A percentile compares a stretch with the other conserved stretches of the same genome.
Evolutionary conservation across 2,797 vertebrate genomes (phyloP).

Genomic region (Rhadinocentrus ornatus): DNA sequence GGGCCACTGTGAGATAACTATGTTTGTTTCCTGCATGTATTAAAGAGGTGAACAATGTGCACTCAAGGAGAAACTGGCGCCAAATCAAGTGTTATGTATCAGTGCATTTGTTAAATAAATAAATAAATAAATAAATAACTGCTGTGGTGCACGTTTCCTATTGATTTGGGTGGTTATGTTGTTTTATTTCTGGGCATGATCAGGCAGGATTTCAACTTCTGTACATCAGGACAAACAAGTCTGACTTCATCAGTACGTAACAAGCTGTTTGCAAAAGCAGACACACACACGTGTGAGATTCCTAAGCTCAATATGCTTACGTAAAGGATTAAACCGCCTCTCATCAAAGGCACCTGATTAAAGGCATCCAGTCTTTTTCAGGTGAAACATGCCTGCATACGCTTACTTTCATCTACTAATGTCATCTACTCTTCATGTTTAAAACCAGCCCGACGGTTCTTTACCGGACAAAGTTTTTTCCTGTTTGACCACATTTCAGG

Average conservation of each 20-base stretch:
- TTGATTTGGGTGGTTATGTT: background rate
- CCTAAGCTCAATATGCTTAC: constrained; percentile 15
- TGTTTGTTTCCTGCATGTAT: background rate
- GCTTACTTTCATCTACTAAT: background rate
- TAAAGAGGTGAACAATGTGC: constrained; percentile 23
- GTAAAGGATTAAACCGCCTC: constrained; percentile 30
- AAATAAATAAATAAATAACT: background rate
- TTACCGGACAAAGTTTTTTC: background rate
- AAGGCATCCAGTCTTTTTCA: background rate
- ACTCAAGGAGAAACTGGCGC: constrained; percentile 4
- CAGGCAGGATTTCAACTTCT: constrained; percentile 59
- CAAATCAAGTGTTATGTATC: background rate
- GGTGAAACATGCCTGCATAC: background rate
- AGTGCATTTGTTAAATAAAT: no score
- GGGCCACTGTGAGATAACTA: constrained; percentile 52
- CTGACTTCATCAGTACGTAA: constrained; percentile 36
- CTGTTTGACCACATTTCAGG: background rate
- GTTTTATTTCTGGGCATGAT: constrained; percentile 54
- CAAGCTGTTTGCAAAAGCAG: constrained; percentile 2
- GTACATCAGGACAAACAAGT: constrained; percentile 68
- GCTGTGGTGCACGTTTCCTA: constrained; percentile 1
- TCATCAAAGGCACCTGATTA: no score
- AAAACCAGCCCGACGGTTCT: background rate
- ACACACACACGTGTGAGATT: constrained; percentile 20
- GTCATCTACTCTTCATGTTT: background rate